Evolutionary conservation across 2,797 vertebrate genomes (phyloP).

Genomic region (Garrulus glandarius): DNA sequence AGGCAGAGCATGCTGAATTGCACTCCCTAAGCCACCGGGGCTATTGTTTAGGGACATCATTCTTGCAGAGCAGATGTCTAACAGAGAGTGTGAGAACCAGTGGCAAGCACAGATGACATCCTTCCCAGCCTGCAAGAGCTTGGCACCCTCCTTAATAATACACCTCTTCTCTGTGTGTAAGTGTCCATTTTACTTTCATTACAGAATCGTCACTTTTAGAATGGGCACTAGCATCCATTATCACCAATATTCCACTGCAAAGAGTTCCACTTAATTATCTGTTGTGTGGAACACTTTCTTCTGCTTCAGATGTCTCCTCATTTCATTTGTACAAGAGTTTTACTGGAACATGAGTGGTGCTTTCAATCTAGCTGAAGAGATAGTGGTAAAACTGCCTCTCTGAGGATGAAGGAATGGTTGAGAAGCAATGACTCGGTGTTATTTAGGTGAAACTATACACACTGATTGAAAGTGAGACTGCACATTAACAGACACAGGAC

Average conservation of each 20-base stretch:
- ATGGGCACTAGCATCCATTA: background rate
- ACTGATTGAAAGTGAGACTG: background rate
- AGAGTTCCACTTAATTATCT: background rate
- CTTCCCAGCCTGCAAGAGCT: background rate
- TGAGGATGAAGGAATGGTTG: background rate
- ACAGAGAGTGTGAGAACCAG: background rate
- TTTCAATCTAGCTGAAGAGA: background rate
- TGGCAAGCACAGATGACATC: fast-evolving
- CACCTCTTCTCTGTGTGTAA: background rate
- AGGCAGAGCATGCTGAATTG: background rate
- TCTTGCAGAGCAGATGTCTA: background rate
- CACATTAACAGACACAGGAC: background rate
- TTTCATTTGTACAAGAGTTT: background rate
- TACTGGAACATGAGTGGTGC: background rate
- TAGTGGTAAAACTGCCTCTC: background rate
- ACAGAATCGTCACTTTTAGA: background rate
- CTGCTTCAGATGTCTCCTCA: background rate
- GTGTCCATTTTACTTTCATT: background rate
- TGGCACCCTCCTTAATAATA: background rate
- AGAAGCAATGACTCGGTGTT: background rate
- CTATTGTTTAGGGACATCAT: background rate
- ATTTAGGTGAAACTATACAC: background rate
- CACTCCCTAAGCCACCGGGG: background rate
- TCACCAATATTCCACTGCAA: background rate
- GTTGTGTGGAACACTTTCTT: background rate